A percentile compares a stretch with the other conserved stretches of the same genome.
Evolutionary conservation across 2,797 vertebrate genomes (phyloP).

Genomic region (Tangara arthus): DNA sequence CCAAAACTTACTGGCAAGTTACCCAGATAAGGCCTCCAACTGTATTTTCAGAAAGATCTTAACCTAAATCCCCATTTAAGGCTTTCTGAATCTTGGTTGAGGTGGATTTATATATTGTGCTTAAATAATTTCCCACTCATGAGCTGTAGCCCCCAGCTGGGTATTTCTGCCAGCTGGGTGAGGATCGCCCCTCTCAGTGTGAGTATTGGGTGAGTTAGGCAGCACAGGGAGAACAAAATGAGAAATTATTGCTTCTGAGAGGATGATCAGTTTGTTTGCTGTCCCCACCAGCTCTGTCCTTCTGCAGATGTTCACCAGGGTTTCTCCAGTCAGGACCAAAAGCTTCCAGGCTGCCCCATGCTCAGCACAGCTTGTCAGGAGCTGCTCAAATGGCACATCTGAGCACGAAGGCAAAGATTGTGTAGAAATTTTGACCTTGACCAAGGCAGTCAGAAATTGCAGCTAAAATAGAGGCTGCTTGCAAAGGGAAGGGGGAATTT

Average conservation of each 20-base stretch:
- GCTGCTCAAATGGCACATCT: not conserved
- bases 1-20: not conserved
- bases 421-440: not conserved
- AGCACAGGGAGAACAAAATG: not conserved
- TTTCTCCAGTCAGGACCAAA: not conserved
- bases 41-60: not conserved
- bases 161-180: not conserved
- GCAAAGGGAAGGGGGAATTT: not conserved
- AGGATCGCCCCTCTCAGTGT: not conserved
- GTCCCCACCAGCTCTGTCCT: not conserved
- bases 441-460: not conserved
- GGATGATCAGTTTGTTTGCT: not conserved
- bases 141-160: not conserved
- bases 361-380: not conserved
- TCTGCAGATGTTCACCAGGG: not conserved
- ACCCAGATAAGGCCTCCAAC: not conserved
- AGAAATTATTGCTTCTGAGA: not conserved
- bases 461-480: not conserved
- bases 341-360: not conserved
- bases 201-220: not conserved
- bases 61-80: not conserved
- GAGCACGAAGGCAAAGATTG: not conserved
- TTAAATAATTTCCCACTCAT: not conserved
- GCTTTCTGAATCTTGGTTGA: not conserved
- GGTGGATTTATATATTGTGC: not conserved